These are phyloP conservation scores for Sycobia sp. DNA, from an alignment of 1,140 invertebrate genomes.

Conservation along the genomic window DNA sequence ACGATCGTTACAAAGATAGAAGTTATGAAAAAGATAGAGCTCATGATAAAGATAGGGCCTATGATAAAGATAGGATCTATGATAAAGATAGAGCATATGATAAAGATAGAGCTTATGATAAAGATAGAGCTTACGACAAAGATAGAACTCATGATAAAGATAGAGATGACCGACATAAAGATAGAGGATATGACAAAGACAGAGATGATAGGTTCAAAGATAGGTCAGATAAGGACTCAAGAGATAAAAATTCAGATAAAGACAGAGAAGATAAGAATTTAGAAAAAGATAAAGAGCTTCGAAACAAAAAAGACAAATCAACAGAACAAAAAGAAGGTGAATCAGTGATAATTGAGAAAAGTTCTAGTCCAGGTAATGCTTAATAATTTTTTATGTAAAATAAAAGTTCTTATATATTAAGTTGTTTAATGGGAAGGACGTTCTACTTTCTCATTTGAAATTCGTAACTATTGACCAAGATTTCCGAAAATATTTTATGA, in stretches of 20 bases:
- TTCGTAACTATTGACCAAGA: too few relatives aligned
- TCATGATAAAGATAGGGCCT: slow-evolving; percentile 22
- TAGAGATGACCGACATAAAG: slow-evolving; percentile 21
- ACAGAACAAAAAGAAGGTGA: slow-evolving; percentile 15
- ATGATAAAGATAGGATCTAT: slow-evolving; percentile 12
- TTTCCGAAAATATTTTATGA: too few relatives aligned
- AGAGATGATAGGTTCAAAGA: slow-evolving; percentile 18
- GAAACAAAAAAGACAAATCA: neutral
- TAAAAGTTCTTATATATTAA: too few relatives aligned
- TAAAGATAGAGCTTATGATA: slow-evolving; percentile 23
- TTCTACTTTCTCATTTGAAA: too few relatives aligned
- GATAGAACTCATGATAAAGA: slow-evolving; percentile 15
- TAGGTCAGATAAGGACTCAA: slow-evolving; percentile 2
- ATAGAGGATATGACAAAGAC: slow-evolving; percentile 12
- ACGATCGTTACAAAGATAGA: slow-evolving; percentile 20
- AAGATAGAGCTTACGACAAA: slow-evolving; percentile 17
- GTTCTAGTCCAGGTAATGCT: slow-evolving; percentile 29
- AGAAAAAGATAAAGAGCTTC: slow-evolving; percentile 25
- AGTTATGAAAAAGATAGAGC: slow-evolving; percentile 9
- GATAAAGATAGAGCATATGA: slow-evolving; percentile 14
- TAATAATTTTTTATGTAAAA: too few relatives aligned
- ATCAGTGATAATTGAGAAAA: neutral
- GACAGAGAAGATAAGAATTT: slow-evolving; percentile 15
- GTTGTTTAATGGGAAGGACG: too few relatives aligned
- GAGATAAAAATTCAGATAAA: neutral